Evolutionary conservation across 2,113 vertebrate species (phyloP).

Genomic region (Marcusenius ussheri): DNA sequence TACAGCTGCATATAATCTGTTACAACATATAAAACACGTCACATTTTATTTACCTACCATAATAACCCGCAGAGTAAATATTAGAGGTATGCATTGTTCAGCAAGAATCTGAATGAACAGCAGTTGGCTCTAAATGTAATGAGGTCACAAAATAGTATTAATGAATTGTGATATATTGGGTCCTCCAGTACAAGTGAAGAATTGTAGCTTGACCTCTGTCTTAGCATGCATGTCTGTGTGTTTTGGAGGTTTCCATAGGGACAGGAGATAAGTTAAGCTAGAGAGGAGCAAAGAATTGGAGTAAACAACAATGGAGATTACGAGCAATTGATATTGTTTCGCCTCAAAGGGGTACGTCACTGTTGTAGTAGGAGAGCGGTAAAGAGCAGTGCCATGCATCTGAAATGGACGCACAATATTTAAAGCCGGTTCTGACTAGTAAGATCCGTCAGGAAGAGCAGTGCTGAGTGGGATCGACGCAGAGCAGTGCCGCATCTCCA

Average conservation of each 20-base stretch:
- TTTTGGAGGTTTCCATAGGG: neutral
- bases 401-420: neutral
- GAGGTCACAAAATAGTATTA: neutral
- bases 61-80: neutral
- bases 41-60: neutral
- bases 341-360: constrained; percentile 23
- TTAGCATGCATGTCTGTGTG: neutral
- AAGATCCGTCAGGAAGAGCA: neutral
- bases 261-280: neutral
- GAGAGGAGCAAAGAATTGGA: neutral
- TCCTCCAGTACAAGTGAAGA: neutral
- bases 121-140: neutral
- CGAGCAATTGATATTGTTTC: neutral
- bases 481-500: neutral
- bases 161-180: neutral
- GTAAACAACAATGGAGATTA: neutral
- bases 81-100: neutral
- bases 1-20: neutral
- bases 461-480: neutral
- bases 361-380: neutral
- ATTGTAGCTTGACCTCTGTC: neutral
- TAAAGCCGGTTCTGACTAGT: neutral
- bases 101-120: neutral
- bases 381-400: neutral
- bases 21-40: neutral